phyloP scores from a whole-genome alignment of 2,113 vertebrate genomes.

The Brienomyrus longianalis region DNA sequence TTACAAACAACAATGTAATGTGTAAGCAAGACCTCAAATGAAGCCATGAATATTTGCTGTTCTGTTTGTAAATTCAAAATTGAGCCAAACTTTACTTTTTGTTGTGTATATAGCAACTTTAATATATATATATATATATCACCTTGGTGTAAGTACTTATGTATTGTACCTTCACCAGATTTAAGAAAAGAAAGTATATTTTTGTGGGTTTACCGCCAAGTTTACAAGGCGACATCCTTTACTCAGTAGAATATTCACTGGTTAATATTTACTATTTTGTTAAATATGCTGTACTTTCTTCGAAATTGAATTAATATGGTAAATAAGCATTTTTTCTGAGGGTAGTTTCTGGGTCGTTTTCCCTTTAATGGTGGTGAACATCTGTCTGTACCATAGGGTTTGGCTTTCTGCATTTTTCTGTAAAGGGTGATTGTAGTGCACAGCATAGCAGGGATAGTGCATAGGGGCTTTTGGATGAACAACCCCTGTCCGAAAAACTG shows the following conservation, averaged over 20 bases:
- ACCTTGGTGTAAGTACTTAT: conserved; percentile 77
- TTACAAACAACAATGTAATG: conserved; percentile 63
- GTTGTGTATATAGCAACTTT: conserved; percentile 81
- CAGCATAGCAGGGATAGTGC: conserved; percentile 30
- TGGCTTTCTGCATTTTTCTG: conserved; percentile 75
- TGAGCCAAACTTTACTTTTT: conserved; percentile 72
- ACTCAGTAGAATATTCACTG: conserved; percentile 80
- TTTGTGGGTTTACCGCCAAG: conserved; percentile 77
- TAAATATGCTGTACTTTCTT: conserved; percentile 79
- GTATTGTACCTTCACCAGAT: conserved; percentile 75
- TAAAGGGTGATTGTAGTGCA: conserved; percentile 48
- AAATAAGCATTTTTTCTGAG: conserved; percentile 65
- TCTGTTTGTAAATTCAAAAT: conserved; percentile 75
- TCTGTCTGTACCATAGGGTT: conserved; percentile 70
- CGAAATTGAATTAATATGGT: conserved; percentile 66
- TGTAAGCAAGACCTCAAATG: conserved; percentile 71
- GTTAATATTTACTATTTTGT: conserved; percentile 81
- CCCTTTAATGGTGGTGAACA: conserved; percentile 81
- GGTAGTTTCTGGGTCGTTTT: conserved; percentile 62
- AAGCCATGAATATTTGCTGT: conserved; percentile 83
- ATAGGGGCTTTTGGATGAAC: conserved; percentile 47
- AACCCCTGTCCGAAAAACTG: conserved; percentile 22
- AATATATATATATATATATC: conserved; percentile 51
- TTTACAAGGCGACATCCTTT: conserved; percentile 74
- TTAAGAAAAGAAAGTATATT: conserved; percentile 66